phyloP scores from a whole-genome alignment of 1,140 invertebrate species.

The Dendrolimus punctatus region DNA sequence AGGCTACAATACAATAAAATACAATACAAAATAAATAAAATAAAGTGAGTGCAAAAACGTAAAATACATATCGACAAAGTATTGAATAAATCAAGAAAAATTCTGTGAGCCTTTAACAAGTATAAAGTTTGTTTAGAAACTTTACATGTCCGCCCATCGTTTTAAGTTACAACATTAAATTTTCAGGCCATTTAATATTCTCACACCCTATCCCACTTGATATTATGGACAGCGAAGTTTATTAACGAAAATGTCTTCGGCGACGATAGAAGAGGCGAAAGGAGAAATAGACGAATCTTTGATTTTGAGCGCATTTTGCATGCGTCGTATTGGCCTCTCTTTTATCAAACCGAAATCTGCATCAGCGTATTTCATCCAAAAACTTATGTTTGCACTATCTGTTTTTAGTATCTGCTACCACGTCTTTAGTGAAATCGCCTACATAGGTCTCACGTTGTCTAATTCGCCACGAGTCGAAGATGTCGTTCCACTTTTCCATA shows the following conservation, averaged over 20 bases:
- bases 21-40: too few species aligned
- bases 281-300: slow-evolving; percentile 47
- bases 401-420: slow-evolving; percentile 49
- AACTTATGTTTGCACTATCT: slow-evolving; percentile 39
- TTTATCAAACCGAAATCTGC: slow-evolving; percentile 29
- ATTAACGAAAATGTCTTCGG: slow-evolving; percentile 29
- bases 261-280: slow-evolving; percentile 31
- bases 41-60: too few species aligned
- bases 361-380: slow-evolving; percentile 26
- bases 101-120: not conserved
- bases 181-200: slow-evolving; percentile 16
- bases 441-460: slow-evolving; percentile 45
- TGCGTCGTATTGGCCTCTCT: slow-evolving; percentile 49
- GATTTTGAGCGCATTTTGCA: slow-evolving; percentile 37
- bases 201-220: slow-evolving; percentile 11
- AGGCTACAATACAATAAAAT: too few species aligned
- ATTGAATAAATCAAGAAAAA: not conserved
- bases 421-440: slow-evolving; percentile 54
- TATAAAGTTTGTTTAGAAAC: too few species aligned
- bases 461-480: slow-evolving; percentile 54
- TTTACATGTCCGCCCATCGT: slow-evolving; percentile 1
- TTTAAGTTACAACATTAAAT: slow-evolving; percentile 14
- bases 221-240: slow-evolving; percentile 11
- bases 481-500: slow-evolving; percentile 58
- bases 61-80: not conserved